These are phyloP conservation scores for Pemphigus obesinymphae DNA, from an alignment of 1,140 invertebrate species.

Conservation along the genomic window DNA sequence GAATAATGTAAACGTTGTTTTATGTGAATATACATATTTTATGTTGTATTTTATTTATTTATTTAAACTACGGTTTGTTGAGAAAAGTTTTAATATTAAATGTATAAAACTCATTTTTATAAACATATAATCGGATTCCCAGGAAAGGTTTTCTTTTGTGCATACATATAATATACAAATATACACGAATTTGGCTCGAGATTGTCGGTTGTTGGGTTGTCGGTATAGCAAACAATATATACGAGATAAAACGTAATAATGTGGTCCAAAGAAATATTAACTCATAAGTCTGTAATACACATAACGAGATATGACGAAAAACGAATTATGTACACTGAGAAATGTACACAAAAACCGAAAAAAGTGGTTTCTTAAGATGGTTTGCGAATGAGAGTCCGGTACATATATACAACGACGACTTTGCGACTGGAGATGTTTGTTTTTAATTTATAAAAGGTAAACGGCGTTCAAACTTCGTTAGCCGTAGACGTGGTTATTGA, in stretches of 20 bases:
- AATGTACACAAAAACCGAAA: background rate
- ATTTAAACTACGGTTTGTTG: too few species aligned
- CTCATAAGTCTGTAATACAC: too few species aligned
- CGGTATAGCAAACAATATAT: too few species aligned
- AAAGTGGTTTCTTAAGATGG: too few species aligned
- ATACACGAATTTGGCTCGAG: background rate
- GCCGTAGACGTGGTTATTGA: too few species aligned
- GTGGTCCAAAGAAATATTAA: too few species aligned
- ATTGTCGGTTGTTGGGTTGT: too few species aligned
- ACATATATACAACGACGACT: background rate
- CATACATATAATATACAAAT: background rate
- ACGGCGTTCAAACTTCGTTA: background rate
- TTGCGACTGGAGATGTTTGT: background rate
- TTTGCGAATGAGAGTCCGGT: too few species aligned
- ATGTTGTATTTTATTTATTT: too few species aligned
- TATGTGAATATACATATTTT: background rate
- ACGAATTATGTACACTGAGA: background rate
- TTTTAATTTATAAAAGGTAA: conserved; percentile 2
- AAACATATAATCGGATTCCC: conserved; percentile 4
- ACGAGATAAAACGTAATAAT: background rate
- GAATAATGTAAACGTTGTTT: background rate
- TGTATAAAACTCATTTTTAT: too few species aligned
- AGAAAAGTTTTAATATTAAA: too few species aligned
- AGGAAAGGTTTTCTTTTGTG: background rate
- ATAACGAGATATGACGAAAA: background rate